Evolutionary conservation across 2,797 vertebrate species (phyloP), one percentile per base, ranked within the genome.

Genomic region (Gymnodraco acuticeps): DNA sequence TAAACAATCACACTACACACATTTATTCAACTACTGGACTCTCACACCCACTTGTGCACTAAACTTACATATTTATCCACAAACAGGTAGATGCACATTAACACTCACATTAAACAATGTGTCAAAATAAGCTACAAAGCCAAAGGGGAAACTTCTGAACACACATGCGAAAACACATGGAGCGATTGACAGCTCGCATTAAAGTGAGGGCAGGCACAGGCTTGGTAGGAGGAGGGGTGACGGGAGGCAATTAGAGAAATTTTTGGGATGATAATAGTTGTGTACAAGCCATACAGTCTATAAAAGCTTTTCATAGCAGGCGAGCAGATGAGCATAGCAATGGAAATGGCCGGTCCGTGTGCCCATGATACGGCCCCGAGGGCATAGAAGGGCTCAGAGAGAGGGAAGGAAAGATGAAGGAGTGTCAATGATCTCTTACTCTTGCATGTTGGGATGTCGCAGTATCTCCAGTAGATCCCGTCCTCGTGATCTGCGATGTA

Each of bases 391-490:
- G 76, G 55, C 55, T 69, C 10, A 43, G 54, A 55, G 16, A 31
- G 23, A 41, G 6, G 23, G 13, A 19, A 1, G 41, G 23, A 68
- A 1, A 31, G 64, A 69, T 41, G 12, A 68, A 79, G 43, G 11
- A 70, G 31, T 50, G 20, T 52, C 58, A 64, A 15, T 11, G 4
- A 20, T 55, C 31, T 73, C 88, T 91, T 89, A 99, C 98, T 99
- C 91, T 96, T 95, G 83, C 98, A 99, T 38, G 96, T 94, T 0
- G 96, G 96, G 77, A 99, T 98, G 91, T 98, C 96, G 51, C 98
- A 99, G 94, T 97, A 98, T 81, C 96, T 97, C 98, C 98, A 99
- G 89, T 99, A 98, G 85, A 97, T 96, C 6, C 96, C 96, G 0
- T 99, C 97, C 61, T 99, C 98, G 0, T 97, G 95, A 68, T 99